Evolutionary conservation across 2,888 invertebrate species (phyloP).

Genomic region (Sussaba pulchella): DNA sequence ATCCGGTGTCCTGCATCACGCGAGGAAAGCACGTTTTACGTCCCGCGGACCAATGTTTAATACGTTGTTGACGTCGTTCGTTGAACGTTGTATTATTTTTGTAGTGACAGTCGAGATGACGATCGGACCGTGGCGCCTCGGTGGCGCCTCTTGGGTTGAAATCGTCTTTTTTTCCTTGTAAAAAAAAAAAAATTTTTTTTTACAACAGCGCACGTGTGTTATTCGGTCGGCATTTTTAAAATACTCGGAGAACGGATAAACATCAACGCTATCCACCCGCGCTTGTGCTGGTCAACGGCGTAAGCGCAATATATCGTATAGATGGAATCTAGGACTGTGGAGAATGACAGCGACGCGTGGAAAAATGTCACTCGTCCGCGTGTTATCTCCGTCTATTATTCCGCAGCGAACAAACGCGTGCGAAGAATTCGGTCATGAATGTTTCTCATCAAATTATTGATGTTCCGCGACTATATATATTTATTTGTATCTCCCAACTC

Average conservation of each 20-base stretch:
- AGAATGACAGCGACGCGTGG: too few species aligned
- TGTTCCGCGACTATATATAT: neutral
- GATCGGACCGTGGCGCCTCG: constrained; percentile 31
- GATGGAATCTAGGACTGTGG: constrained; percentile 48
- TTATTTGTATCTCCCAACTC: neutral
- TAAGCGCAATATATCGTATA: too few species aligned
- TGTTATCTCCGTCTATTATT: constrained; percentile 19
- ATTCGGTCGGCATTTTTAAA: constrained; percentile 22
- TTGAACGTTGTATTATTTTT: constrained; percentile 25
- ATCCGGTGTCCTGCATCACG: constrained; percentile 37
- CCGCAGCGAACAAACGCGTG: neutral
- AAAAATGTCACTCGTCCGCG: constrained; percentile 19
- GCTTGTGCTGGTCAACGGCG: too few species aligned
- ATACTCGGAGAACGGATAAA: constrained; percentile 1
- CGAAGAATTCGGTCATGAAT: neutral
- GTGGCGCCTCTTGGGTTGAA: constrained; percentile 33
- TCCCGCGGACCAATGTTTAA: neutral
- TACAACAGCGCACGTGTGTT: constrained; percentile 13
- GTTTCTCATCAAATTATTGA: neutral
- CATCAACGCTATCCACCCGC: too few species aligned
- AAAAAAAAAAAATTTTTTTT: too few species aligned
- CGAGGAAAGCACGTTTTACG: constrained; percentile 4
- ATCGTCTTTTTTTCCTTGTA: too few species aligned
- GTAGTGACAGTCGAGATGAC: constrained; percentile 32
- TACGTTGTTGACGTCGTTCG: constrained; percentile 23